These are phyloP conservation scores for Polietes domitor DNA, from an alignment of 2,888 invertebrate species.

Conservation along the genomic window DNA sequence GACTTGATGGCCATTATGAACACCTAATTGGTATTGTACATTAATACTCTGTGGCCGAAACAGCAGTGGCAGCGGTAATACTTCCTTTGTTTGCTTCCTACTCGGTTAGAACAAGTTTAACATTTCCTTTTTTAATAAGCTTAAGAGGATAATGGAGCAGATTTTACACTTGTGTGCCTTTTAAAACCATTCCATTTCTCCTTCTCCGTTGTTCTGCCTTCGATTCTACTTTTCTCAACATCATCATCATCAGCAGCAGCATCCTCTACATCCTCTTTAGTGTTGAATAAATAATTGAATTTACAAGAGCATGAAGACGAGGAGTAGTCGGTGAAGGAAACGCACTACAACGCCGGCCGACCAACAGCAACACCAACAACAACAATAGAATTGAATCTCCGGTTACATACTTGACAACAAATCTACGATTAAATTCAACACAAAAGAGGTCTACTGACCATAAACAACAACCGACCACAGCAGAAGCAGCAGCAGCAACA, in stretches of 20 bases:
- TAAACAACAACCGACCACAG: slow-evolving; percentile 37
- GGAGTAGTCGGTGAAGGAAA: slow-evolving; percentile 14
- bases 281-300: slow-evolving; percentile 65
- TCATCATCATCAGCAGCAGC: background rate
- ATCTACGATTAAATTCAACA: slow-evolving; percentile 63
- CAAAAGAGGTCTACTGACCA: slow-evolving; percentile 57
- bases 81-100: slow-evolving; percentile 22
- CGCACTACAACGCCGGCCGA: slow-evolving; percentile 45
- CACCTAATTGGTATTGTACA: slow-evolving; percentile 49
- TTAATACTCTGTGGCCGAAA: background rate
- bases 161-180: slow-evolving; percentile 50
- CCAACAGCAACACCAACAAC: background rate
- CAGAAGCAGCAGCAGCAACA: slow-evolving; percentile 15
- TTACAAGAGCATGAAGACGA: background rate
- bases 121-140: slow-evolving; percentile 61
- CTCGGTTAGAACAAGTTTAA: slow-evolving; percentile 49
- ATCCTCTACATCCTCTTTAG: slow-evolving; percentile 12
- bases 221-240: background rate
- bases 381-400: slow-evolving; percentile 46
- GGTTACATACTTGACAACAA: slow-evolving; percentile 62
- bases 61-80: background rate
- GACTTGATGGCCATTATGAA: slow-evolving; percentile 45
- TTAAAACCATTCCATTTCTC: background rate
- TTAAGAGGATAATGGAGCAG: slow-evolving; percentile 54
- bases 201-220: background rate